Percentiles rank a stretch among this genome's conserved stretches.
Evolutionary conservation across 2,797 vertebrate species (phyloP).

Genomic region (Sebastes elongatus): DNA sequence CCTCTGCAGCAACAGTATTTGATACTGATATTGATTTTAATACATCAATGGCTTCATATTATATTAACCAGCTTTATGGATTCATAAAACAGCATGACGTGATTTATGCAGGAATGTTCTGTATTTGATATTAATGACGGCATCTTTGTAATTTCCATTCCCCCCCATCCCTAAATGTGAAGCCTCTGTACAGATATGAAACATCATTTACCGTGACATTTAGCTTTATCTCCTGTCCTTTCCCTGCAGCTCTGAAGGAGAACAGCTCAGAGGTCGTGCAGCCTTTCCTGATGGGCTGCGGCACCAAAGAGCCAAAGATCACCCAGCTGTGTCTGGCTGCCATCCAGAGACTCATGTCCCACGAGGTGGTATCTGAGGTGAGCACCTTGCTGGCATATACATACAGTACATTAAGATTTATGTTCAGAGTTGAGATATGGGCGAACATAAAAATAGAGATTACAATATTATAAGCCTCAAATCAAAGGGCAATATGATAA

Average conservation of each 20-base stretch:
- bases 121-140: neutral
- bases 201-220: neutral
- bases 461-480: neutral
- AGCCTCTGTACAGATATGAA: neutral
- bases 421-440: neutral
- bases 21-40: neutral
- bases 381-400: slow-evolving; percentile 15
- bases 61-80: neutral
- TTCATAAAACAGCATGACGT: neutral
- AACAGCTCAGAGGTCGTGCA: slow-evolving; percentile 98
- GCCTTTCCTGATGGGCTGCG: slow-evolving; percentile 98
- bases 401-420: neutral
- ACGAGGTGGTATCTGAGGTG: slow-evolving; percentile 99
- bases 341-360: slow-evolving; percentile 98
- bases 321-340: slow-evolving; percentile 97
- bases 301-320: slow-evolving; percentile 99
- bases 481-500: neutral
- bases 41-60: neutral
- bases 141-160: neutral
- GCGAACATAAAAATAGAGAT: neutral
- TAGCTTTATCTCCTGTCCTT: neutral
- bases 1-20: neutral
- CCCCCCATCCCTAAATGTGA: neutral
- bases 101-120: neutral
- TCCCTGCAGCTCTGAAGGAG: slow-evolving; percentile 92